These are phyloP conservation scores for Netelia melanura DNA, from an alignment of 2,888 invertebrate genomes.

Conservation along the genomic window DNA sequence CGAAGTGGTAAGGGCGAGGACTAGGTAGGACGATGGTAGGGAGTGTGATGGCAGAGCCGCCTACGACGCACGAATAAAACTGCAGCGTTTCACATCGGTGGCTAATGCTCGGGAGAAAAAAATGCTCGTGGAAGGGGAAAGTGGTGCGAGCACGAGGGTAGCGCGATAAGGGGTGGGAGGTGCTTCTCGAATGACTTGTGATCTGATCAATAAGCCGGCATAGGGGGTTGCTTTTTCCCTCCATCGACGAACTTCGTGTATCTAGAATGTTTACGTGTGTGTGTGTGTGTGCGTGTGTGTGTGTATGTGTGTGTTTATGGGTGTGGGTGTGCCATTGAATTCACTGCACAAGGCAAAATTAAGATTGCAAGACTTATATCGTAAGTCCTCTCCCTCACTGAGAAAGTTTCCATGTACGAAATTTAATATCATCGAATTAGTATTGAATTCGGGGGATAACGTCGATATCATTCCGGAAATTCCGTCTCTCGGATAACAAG, in stretches of 20 bases:
- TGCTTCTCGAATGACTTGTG: constrained; percentile 81
- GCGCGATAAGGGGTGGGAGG: constrained; percentile 75
- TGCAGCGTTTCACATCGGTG: constrained; percentile 77
- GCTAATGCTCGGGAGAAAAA: constrained; percentile 60
- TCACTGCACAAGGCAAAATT: constrained; percentile 48
- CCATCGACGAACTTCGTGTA: constrained; percentile 8
- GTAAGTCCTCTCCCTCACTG: constrained; percentile 1
- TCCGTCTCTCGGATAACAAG: not conserved
- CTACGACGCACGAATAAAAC: constrained; percentile 82
- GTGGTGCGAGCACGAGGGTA: constrained; percentile 21
- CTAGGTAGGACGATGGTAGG: constrained; percentile 54
- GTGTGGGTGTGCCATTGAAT: constrained; percentile 47
- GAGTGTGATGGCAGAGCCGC: constrained; percentile 71
- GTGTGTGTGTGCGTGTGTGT: constrained; percentile 28
- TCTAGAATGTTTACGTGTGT: not conserved
- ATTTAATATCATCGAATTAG: constrained; percentile 55
- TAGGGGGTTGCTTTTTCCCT: constrained; percentile 78
- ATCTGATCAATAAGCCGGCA: constrained; percentile 84
- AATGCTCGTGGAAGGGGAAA: constrained; percentile 69
- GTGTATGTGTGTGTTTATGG: constrained; percentile 21
- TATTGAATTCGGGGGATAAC: constrained; percentile 23
- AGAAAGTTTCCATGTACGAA: constrained; percentile 20
- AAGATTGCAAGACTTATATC: constrained; percentile 23
- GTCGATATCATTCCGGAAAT: not conserved
- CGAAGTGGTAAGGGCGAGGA: constrained; percentile 41